Base-by-base conservation (phyloP, 2,797 vertebrate genomes). In the Argyrosomus regius region DNA sequence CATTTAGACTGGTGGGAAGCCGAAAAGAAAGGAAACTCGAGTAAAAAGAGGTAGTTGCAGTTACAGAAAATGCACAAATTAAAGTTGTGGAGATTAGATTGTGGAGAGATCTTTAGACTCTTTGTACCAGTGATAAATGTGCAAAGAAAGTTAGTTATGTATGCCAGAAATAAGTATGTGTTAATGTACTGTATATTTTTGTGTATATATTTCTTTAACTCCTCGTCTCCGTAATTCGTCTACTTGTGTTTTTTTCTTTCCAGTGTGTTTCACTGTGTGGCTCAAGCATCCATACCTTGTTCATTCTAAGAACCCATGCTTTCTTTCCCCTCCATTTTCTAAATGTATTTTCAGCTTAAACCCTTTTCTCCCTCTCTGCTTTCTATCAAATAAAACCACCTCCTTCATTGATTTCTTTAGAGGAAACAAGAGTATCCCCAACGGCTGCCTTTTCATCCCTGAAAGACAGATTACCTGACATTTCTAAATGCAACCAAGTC, bases 401-500 rank as follows among this genome's bases (percentile, higher is more conserved):
- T 73, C 80, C 69, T 82, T 78, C 84, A 93, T 91, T 89, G 90
- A 94, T 93, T 94, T 93, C 84, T 92, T 84, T 57, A 78, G 89
- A 91, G 88, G 90, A 90, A 92, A 93, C 89, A 88, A 85, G 85
- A 89, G 85, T 91, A 85, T 91, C 89, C 91, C 92, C 91, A 57
- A 67, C 70, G 90, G 92, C 91, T 86, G 80, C 82, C 75, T 91
- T 91, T 93, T 90, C 91, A 81, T 92, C 81, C 89, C 67, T 85
- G 77, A 87, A 92, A 92, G 92, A 94, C 90, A 85, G 89, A 94
- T 94, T 88, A 91, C 89, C 88, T 94, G 93, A 91, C 92, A 92
- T 92, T 89, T 93, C 84, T 85, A 89, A 92, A 92, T 77, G 75
- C 85, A 87, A 80, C 88, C 62, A 77, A 68, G 77, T 74, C 83